phyloP scores from a whole-genome alignment of 2,797 vertebrate genomes.

The Spinibarbus caldwelli region DNA sequence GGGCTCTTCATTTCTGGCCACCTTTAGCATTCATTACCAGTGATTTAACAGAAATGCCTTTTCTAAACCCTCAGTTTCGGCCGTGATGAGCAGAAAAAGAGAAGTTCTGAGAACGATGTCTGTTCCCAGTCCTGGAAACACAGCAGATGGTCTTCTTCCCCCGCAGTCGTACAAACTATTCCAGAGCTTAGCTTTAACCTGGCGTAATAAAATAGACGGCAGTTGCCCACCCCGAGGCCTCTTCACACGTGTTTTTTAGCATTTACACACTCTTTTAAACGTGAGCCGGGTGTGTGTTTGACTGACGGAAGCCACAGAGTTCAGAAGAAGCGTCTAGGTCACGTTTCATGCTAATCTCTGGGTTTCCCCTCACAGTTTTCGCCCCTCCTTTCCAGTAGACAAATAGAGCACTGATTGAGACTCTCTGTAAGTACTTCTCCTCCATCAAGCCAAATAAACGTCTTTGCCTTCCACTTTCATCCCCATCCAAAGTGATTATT shows the following conservation, averaged over 20 bases:
- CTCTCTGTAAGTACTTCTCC: not conserved
- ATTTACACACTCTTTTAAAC: constrained; percentile 64
- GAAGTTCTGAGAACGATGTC: constrained; percentile 30
- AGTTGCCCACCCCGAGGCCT: constrained; percentile 71
- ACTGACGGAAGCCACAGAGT: constrained; percentile 9
- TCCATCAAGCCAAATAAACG: constrained; percentile 40
- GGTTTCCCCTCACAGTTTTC: not conserved
- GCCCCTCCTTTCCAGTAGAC: not conserved
- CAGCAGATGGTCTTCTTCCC: constrained; percentile 61
- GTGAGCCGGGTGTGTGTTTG: constrained; percentile 56
- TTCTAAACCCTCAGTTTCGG: constrained; percentile 34
- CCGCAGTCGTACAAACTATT: constrained; percentile 56
- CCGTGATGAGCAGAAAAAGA: not conserved
- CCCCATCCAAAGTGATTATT: constrained; percentile 20
- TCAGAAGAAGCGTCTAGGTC: constrained; percentile 2
- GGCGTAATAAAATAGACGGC: constrained; percentile 76
- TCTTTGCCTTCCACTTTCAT: constrained; percentile 10
- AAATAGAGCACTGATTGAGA: constrained; percentile 17
- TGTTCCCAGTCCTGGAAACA: constrained; percentile 43
- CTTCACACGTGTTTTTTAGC: constrained; percentile 67
- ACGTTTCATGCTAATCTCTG: constrained; percentile 35
- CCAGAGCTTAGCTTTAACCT: constrained; percentile 77
- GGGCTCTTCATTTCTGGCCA: not conserved
- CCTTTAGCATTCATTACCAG: constrained; percentile 7
- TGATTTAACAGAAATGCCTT: constrained; percentile 40